Conservation (phyloP, 2,797 vertebrate genomes). For the Tangara arthus region DNA sequence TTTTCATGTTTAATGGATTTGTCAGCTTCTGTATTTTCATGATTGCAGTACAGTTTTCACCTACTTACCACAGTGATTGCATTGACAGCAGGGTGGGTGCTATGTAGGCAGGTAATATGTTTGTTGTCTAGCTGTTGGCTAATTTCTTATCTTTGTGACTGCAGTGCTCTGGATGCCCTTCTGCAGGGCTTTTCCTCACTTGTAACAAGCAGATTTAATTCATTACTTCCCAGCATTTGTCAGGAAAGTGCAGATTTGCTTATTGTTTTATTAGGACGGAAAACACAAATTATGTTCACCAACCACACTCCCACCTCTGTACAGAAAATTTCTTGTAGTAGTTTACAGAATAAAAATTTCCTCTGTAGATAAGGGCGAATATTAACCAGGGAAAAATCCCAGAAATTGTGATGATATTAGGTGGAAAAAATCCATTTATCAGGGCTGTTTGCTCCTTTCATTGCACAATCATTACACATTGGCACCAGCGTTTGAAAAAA, state of each 20-base stretch:
- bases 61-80: neutral
- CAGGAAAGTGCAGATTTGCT: neutral
- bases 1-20: neutral
- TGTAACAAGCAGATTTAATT: neutral
- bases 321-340: neutral
- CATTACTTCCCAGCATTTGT: neutral
- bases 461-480: neutral
- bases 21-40: neutral
- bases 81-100: neutral
- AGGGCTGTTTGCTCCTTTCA: neutral
- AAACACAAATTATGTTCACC: fast-evolving
- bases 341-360: neutral
- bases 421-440: neutral
- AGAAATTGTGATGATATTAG: neutral
- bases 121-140: neutral
- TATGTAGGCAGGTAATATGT: neutral
- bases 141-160: neutral
- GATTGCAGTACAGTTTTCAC: neutral
- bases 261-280: neutral
- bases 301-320: neutral
- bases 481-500: neutral
- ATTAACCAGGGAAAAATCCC: neutral
- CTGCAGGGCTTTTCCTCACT: neutral
- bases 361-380: neutral
- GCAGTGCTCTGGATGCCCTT: neutral